Conservation (phyloP, 2,888 invertebrate species). For the Papilio gigon region DNA sequence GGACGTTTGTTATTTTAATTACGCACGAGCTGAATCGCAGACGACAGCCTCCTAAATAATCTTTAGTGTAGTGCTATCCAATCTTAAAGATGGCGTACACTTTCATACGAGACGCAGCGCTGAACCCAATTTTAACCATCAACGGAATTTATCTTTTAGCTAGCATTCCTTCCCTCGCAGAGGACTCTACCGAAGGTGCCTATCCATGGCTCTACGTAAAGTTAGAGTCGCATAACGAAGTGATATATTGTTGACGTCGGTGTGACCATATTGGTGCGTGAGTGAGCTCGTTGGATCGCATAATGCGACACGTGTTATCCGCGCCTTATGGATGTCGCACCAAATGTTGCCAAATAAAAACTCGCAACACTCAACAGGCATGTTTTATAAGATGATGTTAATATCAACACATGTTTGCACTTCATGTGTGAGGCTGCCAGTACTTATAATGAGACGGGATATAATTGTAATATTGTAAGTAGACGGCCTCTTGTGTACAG, state of each 20-base stretch:
- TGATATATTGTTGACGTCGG: conserved; percentile 41
- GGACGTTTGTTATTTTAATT: too few species aligned
- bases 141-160: background rate
- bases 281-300: conserved; percentile 62
- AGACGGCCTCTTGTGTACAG: too few species aligned
- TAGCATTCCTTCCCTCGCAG: background rate
- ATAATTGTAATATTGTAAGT: background rate
- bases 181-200: too few species aligned
- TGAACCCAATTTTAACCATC: background rate
- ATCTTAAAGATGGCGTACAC: background rate
- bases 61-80: background rate
- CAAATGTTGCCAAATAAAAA: conserved; percentile 42
- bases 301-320: conserved; percentile 60
- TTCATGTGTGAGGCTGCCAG: background rate
- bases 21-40: too few species aligned
- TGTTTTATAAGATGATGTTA: conserved; percentile 12
- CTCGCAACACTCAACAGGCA: conserved; percentile 33
- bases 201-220: too few species aligned
- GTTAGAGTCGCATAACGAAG: conserved; percentile 12
- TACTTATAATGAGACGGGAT: background rate
- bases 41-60: too few species aligned
- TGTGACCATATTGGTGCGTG: conserved; percentile 52
- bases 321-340: conserved; percentile 42
- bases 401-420: conserved; percentile 17
- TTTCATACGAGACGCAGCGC: background rate